Percentiles rank a stretch among this genome's conserved stretches.
Conservation (phyloP, 2,888 invertebrate genomes). For the Bibio marci region DNA sequence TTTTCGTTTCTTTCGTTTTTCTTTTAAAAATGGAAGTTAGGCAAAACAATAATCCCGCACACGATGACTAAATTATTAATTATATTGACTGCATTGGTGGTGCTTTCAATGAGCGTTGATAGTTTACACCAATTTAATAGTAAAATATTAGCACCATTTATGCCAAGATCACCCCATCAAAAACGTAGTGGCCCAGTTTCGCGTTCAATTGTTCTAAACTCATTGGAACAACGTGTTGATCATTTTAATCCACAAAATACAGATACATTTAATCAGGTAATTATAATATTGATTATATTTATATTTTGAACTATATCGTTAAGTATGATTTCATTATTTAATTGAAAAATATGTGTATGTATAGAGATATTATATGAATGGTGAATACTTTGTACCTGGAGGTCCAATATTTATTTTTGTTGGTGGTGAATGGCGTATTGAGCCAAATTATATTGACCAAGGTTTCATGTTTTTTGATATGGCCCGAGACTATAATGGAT, state of each 20-base stretch:
- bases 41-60: too few species aligned
- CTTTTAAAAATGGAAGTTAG: too few species aligned
- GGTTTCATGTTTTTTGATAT: constrained; percentile 31
- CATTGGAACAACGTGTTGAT: constrained; percentile 27
- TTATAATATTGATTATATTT: constrained; percentile 1
- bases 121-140: too few species aligned
- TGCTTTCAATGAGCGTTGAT: not conserved
- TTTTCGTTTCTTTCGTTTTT: too few species aligned
- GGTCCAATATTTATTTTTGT: constrained; percentile 30
- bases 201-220: not conserved
- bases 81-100: not conserved
- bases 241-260: constrained; percentile 35
- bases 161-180: too few species aligned
- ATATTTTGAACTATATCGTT: constrained; percentile 2
- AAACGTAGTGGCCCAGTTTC: too few species aligned
- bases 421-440: constrained; percentile 41
- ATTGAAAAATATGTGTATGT: constrained; percentile 4
- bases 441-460: constrained; percentile 26
- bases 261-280: constrained; percentile 36
- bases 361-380: constrained; percentile 13
- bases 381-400: constrained; percentile 12
- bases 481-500: constrained; percentile 30
- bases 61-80: too few species aligned
- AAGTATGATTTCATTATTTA: not conserved
- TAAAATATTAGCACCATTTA: too few species aligned